Conservation (phyloP, 1,140 invertebrate genomes). For the Coenobita brevimanus region DNA sequence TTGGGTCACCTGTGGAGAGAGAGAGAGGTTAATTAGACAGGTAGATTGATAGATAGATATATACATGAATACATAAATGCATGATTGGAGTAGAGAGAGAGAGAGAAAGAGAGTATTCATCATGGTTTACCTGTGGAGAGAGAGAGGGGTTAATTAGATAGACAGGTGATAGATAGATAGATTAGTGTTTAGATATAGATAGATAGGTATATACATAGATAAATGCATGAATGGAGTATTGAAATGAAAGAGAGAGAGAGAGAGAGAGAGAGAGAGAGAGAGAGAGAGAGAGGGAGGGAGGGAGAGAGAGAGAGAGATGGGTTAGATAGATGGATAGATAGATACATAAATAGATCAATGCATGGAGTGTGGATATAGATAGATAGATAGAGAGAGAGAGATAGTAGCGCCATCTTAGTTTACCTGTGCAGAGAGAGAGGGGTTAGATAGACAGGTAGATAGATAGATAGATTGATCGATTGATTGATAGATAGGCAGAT, state of each 20-base stretch:
- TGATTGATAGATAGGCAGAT: too few species aligned
- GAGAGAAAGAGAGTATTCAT: too few species aligned
- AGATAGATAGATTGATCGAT: too few species aligned
- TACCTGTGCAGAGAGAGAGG: too few species aligned
- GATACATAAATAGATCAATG: neutral
- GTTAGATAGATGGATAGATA: neutral
- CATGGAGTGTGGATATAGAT: neutral
- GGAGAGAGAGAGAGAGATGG: neutral
- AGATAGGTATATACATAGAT: neutral
- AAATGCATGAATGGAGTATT: neutral
- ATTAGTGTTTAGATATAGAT: neutral
- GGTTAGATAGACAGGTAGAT: too few species aligned
- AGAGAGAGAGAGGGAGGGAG: conserved; percentile 2
- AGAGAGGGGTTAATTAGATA: too few species aligned
- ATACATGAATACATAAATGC: neutral
- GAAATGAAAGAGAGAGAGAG: neutral
- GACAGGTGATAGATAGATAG: too few species aligned
- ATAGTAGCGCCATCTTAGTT: too few species aligned
- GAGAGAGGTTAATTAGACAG: neutral
- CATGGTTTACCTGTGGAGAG: too few species aligned
- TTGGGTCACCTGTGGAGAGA: neutral
- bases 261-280: conserved; percentile 12
- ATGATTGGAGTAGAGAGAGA: neutral
- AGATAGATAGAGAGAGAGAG: neutral
- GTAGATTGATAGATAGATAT: too few species aligned